phyloP scores from a whole-genome alignment of 2,888 invertebrate species.

The Caenorhabditis virilis region DNA sequence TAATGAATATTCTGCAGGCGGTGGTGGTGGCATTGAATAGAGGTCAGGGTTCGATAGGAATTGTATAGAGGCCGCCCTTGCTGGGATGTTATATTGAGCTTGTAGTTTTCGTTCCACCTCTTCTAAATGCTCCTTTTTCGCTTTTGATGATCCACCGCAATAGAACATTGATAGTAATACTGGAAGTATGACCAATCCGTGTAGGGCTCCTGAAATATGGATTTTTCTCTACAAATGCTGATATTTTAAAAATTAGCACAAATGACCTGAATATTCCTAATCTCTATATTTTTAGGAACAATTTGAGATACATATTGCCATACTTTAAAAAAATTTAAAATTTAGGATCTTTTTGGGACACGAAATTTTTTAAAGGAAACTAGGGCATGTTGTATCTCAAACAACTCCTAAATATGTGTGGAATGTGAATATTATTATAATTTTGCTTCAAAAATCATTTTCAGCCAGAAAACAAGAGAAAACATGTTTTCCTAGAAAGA shows the following conservation, averaged over 20 bases:
- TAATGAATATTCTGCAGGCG: constrained; percentile 22
- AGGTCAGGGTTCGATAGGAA: constrained; percentile 36
- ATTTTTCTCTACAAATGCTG: background rate
- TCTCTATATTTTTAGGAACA: background rate
- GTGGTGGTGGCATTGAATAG: constrained; percentile 26
- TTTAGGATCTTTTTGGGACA: no score
- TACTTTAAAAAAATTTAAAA: background rate
- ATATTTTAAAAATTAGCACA: background rate
- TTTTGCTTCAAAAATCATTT: no score
- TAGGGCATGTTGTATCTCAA: no score
- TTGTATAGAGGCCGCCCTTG: constrained; percentile 42
- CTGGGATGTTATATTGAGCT: constrained; percentile 45
- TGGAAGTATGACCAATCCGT: constrained; percentile 88
- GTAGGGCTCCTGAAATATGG: constrained; percentile 77
- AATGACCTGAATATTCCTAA: background rate
- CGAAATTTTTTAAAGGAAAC: no score
- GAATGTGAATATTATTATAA: no score
- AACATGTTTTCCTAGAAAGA: no score
- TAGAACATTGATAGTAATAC: constrained; percentile 69
- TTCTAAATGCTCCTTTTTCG: constrained; percentile 23
- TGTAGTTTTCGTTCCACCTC: constrained; percentile 43
- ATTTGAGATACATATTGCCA: no score
- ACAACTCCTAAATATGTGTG: no score
- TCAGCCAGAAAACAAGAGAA: no score
- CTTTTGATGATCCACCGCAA: constrained; percentile 42